Evolutionary conservation across 2,113 vertebrate genomes (phyloP), one percentile per base, ranked within the genome.

Genomic region (Tupaia chinensis): DNA sequence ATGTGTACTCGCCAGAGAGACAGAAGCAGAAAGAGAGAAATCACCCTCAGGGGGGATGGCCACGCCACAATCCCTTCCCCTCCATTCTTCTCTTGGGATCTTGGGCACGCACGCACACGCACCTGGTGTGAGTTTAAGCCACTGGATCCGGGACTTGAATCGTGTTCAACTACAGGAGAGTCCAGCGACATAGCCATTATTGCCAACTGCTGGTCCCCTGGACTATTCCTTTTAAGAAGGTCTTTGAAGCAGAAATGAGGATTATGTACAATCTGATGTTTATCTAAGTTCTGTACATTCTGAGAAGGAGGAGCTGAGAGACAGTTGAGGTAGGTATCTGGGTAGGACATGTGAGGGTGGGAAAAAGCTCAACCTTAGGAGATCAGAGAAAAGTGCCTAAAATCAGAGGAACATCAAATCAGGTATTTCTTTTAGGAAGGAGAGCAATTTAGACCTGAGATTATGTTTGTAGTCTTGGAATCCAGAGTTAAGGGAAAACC

Each of bases 401-500:
- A 86, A 17, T 29, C 54, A 70, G 25, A 82, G 32, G 56, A 17
- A 29, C 29, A 66, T 61, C 61, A 81, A 73, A 16, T 66, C 84
- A 73, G 63, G 16, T 32, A 72, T 77, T 87, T 7, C 23, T 80
- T 23, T 70, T 60, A 77, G 77, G 61, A 84, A 82, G 27, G 66
- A 77, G n/a, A 77, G 17, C 29, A 80, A 1, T 22, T 93, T 76
- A 79, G 73, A 87, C 6, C 16, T 61, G 53, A 66, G 27, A 3
- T 70, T 92, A 54, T 13, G 32, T 86, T 78, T 60, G 17, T 95
- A 65, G 56, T 7, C 54, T 85, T 91, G 44, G 58, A 93, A 93
- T 34, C 8, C n/a, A 85, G 79, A 91, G 32, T 93, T 85, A 89
- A 91, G 60, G 29, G 22, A 86, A 66, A 96, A 78, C 54, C 34